These are phyloP conservation scores for Phyllostomus discolor DNA, from an alignment of 2,113 vertebrate genomes.

Conservation along the genomic window DNA sequence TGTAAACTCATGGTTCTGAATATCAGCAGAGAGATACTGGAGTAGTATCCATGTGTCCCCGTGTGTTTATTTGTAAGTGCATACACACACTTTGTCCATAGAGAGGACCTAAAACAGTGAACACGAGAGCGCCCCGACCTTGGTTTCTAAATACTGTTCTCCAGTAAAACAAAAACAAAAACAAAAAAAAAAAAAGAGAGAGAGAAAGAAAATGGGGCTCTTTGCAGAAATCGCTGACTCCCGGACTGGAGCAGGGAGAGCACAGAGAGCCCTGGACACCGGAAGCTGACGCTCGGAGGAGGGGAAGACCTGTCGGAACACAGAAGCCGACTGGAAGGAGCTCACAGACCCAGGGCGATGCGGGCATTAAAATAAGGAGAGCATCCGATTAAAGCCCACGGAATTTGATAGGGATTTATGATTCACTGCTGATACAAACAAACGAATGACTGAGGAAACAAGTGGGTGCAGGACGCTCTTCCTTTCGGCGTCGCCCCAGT, in stretches of 20 bases:
- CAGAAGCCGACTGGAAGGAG: neutral
- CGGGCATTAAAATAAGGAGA: neutral
- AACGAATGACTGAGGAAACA: neutral
- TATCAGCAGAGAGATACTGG: neutral
- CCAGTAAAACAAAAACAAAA: too few relatives aligned
- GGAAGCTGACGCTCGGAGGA: neutral
- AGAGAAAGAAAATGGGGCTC: neutral
- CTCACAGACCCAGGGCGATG: neutral
- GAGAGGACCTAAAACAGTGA: neutral
- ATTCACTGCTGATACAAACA: neutral
- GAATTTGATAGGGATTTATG: neutral
- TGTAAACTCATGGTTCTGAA: neutral
- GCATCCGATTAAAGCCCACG: neutral
- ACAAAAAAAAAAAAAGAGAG: neutral
- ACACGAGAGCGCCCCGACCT: neutral
- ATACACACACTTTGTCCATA: neutral
- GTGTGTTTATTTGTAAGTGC: rapidly evolving
- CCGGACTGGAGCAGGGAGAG: neutral
- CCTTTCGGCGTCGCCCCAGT: neutral
- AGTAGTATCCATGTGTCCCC: neutral
- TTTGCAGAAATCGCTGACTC: neutral
- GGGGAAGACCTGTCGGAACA: neutral
- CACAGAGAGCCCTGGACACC: neutral
- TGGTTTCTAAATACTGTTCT: neutral
- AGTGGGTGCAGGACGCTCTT: neutral